Base-by-base conservation (phyloP, 2,113 vertebrate genomes). In the Tetraodon nigroviridis region DNA sequence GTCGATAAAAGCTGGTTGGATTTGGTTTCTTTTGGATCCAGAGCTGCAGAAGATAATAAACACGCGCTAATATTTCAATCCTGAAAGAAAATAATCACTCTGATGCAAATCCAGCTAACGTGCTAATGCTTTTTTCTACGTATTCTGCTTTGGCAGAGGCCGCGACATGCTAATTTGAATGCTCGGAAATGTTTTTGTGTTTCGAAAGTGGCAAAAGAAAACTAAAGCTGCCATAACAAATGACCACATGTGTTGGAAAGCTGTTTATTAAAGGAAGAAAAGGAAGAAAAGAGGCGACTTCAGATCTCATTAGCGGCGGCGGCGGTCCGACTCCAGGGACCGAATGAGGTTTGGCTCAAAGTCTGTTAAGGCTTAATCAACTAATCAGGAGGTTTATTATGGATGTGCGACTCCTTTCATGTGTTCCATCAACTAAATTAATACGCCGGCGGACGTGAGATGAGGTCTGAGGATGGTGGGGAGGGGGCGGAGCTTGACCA, bases 331-430 rank as follows among this genome's bases (percentile, higher is more conserved):
- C 67, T 61, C 45, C 1, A 19, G 67, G 49, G 73, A 79, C 62
- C 78, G 81, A 84, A 79, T 79, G 47, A 81, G 69, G 71, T 83
- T 85, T 42, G 62, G 70, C 60, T 53, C 55, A 55, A 81, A 84
- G 82, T 81, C 79, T 83, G 72, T 66, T 68, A 47, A 69, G 67
- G 64, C 57, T 78, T 85, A 83, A 87, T 85, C 79, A 84, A 76
- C 67, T 75, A 78, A 83, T 87, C 74, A 81, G 69, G 58, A 81
- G 67, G 56, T 64, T 32, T 7, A 69, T 82, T 77, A 77, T 73
- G 69, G 71, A 78, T 69, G 71, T 65, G 77, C 40, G 76, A 72
- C 77, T 79, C 56, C 59, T 58, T 79, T 84, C 77, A 75, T 72
- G 67, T 55, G 70, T 77, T 67, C 61, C 75, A 72, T 80, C 59